Percentiles rank a stretch among this genome's conserved stretches.
Conservation (phyloP, 2,888 invertebrate genomes). For the Junonia oenone region DNA sequence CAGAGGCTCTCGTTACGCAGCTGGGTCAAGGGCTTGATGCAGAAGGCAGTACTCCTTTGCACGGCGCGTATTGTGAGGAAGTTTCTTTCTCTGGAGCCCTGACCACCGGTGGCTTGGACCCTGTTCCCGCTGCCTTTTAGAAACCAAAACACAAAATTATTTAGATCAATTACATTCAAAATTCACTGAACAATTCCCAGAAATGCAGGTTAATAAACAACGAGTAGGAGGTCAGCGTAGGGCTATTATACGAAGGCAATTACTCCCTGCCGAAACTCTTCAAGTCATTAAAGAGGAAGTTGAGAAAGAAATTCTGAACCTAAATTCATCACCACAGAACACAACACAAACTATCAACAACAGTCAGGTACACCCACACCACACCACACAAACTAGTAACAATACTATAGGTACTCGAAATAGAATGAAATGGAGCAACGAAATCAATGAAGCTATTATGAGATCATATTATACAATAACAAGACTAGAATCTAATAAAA, state of each 20-base stretch:
- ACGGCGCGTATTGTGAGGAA: no score
- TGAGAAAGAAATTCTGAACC: background rate
- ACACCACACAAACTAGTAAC: no score
- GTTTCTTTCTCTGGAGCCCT: no score
- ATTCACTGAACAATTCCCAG: constrained; percentile 17
- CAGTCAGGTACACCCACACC: background rate
- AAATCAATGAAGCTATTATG: constrained; percentile 6
- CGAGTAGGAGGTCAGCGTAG: constrained; percentile 24
- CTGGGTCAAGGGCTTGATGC: no score
- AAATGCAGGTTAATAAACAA: constrained; percentile 18
- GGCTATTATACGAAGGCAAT: constrained; percentile 16
- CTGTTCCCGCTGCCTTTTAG: no score
- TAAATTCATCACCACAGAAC: background rate
- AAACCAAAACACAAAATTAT: no score
- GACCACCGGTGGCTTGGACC: no score
- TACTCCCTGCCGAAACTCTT: background rate
- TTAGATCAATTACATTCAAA: constrained; percentile 15
- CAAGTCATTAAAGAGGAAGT: background rate
- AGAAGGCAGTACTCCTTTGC: no score
- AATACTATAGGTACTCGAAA: no score
- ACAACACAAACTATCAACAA: no score
- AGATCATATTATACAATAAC: background rate
- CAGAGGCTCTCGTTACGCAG: no score
- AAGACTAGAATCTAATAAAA: background rate
- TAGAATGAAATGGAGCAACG: constrained; percentile 4